These are phyloP conservation scores for Ennomos fuscantarius DNA, from an alignment of 2,888 invertebrate species.

Conservation along the genomic window DNA sequence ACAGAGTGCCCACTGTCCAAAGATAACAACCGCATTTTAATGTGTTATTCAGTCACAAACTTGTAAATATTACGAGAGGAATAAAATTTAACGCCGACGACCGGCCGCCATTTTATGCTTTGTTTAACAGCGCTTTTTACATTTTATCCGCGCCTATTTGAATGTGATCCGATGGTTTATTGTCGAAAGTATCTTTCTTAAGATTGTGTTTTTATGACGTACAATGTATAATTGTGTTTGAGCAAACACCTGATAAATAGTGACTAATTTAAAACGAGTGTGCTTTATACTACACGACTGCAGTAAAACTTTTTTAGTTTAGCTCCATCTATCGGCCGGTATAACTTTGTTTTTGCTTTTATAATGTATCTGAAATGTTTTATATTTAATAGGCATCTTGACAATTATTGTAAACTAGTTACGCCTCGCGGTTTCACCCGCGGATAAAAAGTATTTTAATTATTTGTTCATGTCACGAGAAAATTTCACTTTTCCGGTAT, in stretches of 20 bases:
- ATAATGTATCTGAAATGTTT: too few relatives aligned
- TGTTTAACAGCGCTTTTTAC: constrained; percentile 26
- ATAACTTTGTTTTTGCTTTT: too few relatives aligned
- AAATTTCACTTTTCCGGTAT: too few relatives aligned
- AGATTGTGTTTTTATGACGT: neutral
- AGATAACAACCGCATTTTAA: constrained; percentile 19
- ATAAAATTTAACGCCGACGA: constrained; percentile 21
- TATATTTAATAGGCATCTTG: too few relatives aligned
- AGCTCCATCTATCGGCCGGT: too few relatives aligned
- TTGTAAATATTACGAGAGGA: constrained; percentile 23
- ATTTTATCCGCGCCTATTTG: constrained; percentile 21
- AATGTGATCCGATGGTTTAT: constrained; percentile 22
- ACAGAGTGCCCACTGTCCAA: neutral
- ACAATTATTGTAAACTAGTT: too few relatives aligned
- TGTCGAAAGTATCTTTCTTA: constrained; percentile 1
- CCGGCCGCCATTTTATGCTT: constrained; percentile 17
- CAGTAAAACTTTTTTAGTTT: too few relatives aligned
- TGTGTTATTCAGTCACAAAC: constrained; percentile 24
- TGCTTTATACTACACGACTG: too few relatives aligned
- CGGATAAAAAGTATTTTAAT: too few relatives aligned
- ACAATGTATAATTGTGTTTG: neutral
- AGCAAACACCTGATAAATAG: neutral
- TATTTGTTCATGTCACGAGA: too few relatives aligned
- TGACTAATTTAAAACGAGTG: too few relatives aligned
- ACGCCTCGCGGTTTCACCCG: too few relatives aligned